Evolutionary conservation across 2,797 vertebrate genomes (phyloP).

Genomic region (Nothura maculosa): DNA sequence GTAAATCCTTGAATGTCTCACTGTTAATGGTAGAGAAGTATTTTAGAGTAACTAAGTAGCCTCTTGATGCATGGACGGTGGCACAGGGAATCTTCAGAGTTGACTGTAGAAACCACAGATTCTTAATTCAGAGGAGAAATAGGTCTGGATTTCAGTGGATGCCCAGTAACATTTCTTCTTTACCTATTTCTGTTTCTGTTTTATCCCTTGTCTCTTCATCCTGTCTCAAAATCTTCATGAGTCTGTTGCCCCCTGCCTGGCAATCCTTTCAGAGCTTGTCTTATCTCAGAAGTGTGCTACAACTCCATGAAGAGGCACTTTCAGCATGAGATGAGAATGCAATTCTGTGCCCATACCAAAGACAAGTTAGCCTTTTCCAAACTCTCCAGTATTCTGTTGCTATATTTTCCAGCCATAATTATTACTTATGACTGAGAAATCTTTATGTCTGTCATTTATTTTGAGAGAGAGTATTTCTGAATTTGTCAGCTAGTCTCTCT

Average conservation of each 20-base stretch:
- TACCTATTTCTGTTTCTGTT: not conserved
- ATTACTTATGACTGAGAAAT: not conserved
- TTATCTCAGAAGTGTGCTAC: not conserved
- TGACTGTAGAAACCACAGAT: not conserved
- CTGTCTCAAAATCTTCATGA: not conserved
- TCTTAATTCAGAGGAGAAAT: not conserved
- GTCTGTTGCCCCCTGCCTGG: not conserved
- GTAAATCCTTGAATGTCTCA: not conserved
- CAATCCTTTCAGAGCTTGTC: not conserved
- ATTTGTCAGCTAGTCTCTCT: not conserved
- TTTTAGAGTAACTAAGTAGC: not conserved
- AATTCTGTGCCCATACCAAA: not conserved
- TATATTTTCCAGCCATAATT: not conserved
- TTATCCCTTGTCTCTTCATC: not conserved
- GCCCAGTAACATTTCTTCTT: not conserved
- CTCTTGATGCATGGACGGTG: not conserved
- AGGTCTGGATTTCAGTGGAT: not conserved
- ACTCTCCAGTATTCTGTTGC: not conserved
- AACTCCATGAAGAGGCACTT: not conserved
- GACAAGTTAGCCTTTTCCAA: not conserved
- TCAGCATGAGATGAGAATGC: not conserved
- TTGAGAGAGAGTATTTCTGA: not conserved
- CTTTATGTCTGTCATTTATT: not conserved
- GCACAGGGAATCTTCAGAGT: not conserved
- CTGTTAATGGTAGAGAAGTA: not conserved